Evolutionary conservation across 2,797 vertebrate genomes (phyloP), one percentile per base, ranked within the genome.

Genomic region (Intellagama lesueurii): DNA sequence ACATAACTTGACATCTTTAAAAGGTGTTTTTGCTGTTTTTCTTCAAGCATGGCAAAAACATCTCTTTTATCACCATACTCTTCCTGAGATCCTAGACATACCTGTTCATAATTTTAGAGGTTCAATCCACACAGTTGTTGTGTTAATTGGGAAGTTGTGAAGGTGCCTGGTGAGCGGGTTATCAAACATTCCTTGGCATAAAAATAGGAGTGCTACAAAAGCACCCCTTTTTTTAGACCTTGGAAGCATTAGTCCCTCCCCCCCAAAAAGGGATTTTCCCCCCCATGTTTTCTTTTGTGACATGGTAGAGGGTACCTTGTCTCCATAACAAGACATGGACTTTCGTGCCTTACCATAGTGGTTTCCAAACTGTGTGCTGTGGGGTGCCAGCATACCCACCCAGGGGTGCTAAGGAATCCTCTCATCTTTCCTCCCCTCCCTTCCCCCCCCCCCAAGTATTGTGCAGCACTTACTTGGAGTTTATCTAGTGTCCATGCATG

Each of bases 1-100:
- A 26, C 0, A 0, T 16, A 86, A 40, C 32, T 69, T 64, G 64
- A 22, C 0, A 0, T 24, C 4, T 44, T 72, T 44, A 77, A 64
- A 76, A 2, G 70, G 5, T 40, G 12, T 70, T 83, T 49, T 78
- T 16, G 40, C n/a, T 52, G 32, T 82, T 40, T 17, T 22, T 83
- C 35, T 60, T 76, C 28, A 77, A 77, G 19, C 14, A 44, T 83
- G 47, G 69, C 60, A 22, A n/a, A 35, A 32, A n/a, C 32, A 40
- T 76, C 4, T 85, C 17, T 72, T 85, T 75, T 75, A 5, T 76
- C n/a, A 12, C 52, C 11, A 1, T 2, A 76, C 24, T 12, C 5
- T 32, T 84, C 60, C 32, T 40, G 52, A 52, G 32, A 17, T 60
- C 32, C 4, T 64, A 26, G 52, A 22, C 32, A 64, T 22, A 14